Base-by-base conservation (phyloP, 2,113 vertebrate genomes). In the Dermatemys mawii region DNA sequence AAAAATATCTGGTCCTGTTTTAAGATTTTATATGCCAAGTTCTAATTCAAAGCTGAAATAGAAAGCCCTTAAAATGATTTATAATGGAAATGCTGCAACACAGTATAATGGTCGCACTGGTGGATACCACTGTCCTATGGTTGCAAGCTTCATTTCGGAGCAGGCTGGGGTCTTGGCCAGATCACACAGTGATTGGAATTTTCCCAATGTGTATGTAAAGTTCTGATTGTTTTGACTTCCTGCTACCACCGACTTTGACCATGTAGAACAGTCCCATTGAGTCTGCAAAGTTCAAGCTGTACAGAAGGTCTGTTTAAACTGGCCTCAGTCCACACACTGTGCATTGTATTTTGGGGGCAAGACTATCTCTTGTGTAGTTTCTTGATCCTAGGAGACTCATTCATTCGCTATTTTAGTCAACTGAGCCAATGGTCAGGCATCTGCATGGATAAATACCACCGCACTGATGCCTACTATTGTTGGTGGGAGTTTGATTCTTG, bases 21-120 rank as follows among this genome's bases (percentile, higher is more conserved):
- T 81, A 89, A 55, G 60, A 49, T 41, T 70, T 81, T 96, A 78
- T 38, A 78, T 46, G 75, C 84, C 92, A 95, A 93, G 54, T 96
- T 92, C 87, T 90, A 67, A 53, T 89, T 83, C 86, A 89, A 27
- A 57, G 80, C 57, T 76, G 53, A 70, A 3, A 95, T 87, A 86
- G 54, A 90, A 94, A 95, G 80, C 67, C 70, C 14, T 88, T 54
- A 93, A 76, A 88, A 60, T 90, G 10, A 82, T 78, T 84, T 41
- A n/a, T 57, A 83, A 90, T 67, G 48, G 0, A 0, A 92, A 14
- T 14, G 12, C 46, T 81, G 81, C 76, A 35, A 41, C 41, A 87
- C 93, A 85, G 35, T 49, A 32, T 63, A 26, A 26, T 73, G 60
- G 27, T 27, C 32, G 85, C 60, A 16, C 35, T 19, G 4, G 1